Conservation (phyloP, 2,113 vertebrate species). For the Gallinago media region DNA sequence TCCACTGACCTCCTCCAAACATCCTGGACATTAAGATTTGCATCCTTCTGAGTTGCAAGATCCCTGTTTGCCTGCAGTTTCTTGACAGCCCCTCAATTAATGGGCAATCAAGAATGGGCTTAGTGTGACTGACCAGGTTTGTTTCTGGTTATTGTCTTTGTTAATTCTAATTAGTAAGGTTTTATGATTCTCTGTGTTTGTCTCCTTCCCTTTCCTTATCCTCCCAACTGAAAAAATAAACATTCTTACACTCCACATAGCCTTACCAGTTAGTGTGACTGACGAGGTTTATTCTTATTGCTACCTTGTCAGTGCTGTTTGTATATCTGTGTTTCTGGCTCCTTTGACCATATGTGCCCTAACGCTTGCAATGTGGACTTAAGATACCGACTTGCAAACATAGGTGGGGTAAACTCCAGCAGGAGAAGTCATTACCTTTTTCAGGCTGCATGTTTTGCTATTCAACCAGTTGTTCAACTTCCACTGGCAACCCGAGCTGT, state of each 20-base stretch:
- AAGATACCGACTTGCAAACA: background rate
- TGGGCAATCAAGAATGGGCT: too few species aligned
- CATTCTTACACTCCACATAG: background rate
- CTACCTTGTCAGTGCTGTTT: background rate
- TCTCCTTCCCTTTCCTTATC: background rate
- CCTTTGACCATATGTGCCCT: background rate
- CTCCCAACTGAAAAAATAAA: background rate
- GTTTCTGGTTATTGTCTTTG: background rate
- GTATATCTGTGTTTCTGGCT: background rate
- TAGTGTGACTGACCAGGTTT: background rate
- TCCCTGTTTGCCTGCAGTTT: background rate
- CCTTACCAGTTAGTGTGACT: background rate
- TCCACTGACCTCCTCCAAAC: background rate
- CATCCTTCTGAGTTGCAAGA: background rate
- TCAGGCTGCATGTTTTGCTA: background rate
- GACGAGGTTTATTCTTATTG: background rate
- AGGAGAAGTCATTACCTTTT: background rate
- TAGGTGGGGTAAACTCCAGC: background rate
- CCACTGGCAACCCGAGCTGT: background rate
- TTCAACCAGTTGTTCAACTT: background rate
- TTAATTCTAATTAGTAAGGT: background rate
- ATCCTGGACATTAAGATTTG: background rate
- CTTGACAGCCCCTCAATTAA: background rate
- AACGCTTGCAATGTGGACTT: background rate
- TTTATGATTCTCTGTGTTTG: background rate